phyloP scores from a whole-genome alignment of 2,113 vertebrate genomes.

The Strix aluco region DNA sequence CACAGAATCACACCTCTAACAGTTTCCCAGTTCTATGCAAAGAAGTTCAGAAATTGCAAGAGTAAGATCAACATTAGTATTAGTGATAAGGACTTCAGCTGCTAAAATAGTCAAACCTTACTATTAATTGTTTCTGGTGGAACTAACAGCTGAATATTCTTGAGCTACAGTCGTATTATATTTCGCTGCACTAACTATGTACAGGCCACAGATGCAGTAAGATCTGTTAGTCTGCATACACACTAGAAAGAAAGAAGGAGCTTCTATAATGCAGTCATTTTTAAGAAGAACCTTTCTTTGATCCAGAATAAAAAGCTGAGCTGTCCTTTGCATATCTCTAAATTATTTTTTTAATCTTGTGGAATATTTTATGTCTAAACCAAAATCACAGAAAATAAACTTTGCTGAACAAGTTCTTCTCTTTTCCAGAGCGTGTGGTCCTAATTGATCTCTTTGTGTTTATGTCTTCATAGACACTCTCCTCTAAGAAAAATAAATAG shows the following conservation, averaged over 20 bases:
- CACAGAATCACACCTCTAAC: background rate
- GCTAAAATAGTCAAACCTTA: background rate
- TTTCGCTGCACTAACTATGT: background rate
- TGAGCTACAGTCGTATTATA: background rate
- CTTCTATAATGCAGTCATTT: background rate
- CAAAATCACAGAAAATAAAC: background rate
- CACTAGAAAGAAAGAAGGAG: background rate
- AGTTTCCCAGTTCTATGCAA: background rate
- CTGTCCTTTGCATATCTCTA: background rate
- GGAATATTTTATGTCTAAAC: background rate
- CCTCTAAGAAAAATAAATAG: background rate
- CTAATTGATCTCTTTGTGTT: background rate
- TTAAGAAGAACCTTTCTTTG: background rate
- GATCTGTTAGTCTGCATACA: background rate
- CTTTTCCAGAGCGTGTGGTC: background rate
- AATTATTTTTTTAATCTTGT: background rate
- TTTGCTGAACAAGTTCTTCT: background rate
- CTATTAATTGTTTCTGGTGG: background rate
- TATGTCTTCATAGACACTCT: background rate
- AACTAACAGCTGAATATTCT: background rate
- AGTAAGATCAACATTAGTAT: background rate
- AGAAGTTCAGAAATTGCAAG: background rate
- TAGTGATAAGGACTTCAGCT: background rate
- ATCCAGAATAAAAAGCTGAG: background rate
- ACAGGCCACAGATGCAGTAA: background rate